These are phyloP conservation scores for Brenthis hecate DNA, from an alignment of 2,888 invertebrate species.

Conservation along the genomic window DNA sequence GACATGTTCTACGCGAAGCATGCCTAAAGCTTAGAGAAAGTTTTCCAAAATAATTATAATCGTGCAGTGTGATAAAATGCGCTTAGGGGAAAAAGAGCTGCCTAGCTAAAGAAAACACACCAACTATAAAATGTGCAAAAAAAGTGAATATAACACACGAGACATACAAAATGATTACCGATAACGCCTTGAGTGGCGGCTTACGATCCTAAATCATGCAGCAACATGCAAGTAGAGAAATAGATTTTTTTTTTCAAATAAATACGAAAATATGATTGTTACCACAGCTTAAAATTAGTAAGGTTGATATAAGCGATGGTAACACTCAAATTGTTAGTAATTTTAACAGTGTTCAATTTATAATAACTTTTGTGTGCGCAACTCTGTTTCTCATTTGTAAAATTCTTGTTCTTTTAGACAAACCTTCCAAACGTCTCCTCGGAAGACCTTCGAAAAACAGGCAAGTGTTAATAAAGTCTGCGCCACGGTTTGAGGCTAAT, in stretches of 20 bases:
- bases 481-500: conserved; percentile 70
- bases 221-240: conserved; percentile 80
- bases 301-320: conserved; percentile 53
- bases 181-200: conserved; percentile 76
- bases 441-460: conserved; percentile 84
- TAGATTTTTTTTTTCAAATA: conserved; percentile 59
- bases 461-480: conserved; percentile 73
- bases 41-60: conserved; percentile 77
- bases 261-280: conserved; percentile 57
- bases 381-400: conserved; percentile 70
- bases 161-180: conserved; percentile 75
- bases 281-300: conserved; percentile 53
- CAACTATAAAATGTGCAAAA: conserved; percentile 80
- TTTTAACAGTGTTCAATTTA: conserved; percentile 55
- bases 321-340: conserved; percentile 58
- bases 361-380: conserved; percentile 64
- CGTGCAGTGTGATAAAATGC: conserved; percentile 81
- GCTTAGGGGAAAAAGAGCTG: conserved; percentile 77
- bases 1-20: conserved; percentile 79
- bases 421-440: conserved; percentile 86
- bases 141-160: conserved; percentile 75
- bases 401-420: conserved; percentile 75
- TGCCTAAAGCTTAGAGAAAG: conserved; percentile 80
- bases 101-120: conserved; percentile 80
- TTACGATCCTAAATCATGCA: conserved; percentile 80